Percentiles rank a stretch among this genome's conserved stretches.
phyloP scores from a whole-genome alignment of 2,113 vertebrate genomes.

The Scortum barcoo region DNA sequence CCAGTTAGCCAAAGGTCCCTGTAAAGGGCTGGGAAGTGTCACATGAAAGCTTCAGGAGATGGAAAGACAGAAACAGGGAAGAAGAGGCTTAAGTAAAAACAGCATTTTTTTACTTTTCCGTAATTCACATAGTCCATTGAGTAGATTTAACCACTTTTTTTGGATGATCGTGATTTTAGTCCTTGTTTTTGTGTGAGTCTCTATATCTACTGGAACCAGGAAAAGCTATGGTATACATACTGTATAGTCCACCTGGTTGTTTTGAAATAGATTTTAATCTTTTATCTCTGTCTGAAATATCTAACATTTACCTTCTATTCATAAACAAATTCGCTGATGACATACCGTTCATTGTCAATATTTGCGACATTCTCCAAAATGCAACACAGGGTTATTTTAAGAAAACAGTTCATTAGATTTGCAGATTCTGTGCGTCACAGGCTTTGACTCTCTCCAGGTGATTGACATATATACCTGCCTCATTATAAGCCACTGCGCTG shows the following conservation, averaged over 20 bases:
- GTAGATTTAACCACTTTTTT: background rate
- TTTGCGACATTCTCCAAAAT: constrained; percentile 76
- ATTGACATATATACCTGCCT: constrained; percentile 77
- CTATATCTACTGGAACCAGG: background rate
- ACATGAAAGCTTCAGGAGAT: background rate
- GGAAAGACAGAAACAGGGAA: background rate
- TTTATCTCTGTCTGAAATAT: constrained; percentile 13
- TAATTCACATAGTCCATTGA: background rate
- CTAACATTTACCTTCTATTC: constrained; percentile 51
- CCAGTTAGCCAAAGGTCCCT: constrained; percentile 9
- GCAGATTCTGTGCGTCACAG: constrained; percentile 61
- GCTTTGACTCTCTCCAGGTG: constrained; percentile 63
- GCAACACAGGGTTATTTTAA: constrained; percentile 74
- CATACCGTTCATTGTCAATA: constrained; percentile 29
- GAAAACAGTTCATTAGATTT: constrained; percentile 76
- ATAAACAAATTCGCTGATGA: constrained; percentile 61
- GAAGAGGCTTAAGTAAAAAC: background rate
- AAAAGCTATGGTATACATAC: background rate
- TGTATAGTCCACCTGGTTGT: background rate
- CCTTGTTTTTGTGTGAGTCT: background rate
- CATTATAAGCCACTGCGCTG: constrained; percentile 55
- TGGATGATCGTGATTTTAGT: too few relatives aligned
- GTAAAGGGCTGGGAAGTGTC: background rate
- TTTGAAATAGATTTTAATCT: background rate
- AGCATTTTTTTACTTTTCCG: background rate